These are phyloP conservation scores for Coptodon bakossiorum DNA, from an alignment of 2,113 vertebrate species.

Conservation along the genomic window DNA sequence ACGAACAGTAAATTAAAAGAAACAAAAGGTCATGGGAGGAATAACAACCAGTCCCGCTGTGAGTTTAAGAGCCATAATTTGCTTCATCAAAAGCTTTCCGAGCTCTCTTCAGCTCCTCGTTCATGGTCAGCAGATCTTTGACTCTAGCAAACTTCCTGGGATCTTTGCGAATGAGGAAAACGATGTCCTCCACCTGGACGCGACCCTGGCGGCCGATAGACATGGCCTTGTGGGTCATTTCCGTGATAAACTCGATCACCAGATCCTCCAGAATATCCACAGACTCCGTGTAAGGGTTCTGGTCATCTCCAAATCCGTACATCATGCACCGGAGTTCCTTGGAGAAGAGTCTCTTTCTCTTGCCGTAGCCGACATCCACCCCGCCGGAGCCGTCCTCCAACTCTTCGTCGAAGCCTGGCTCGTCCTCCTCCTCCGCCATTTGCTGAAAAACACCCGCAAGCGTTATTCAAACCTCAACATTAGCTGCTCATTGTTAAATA, in stretches of 20 bases:
- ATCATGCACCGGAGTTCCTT: conserved; percentile 98
- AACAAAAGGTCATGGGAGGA: neutral
- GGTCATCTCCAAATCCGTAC: conserved; percentile 98
- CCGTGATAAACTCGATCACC: conserved; percentile 97
- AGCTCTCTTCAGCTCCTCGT: conserved; percentile 94
- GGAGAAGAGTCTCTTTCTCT: conserved; percentile 90
- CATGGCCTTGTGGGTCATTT: conserved; percentile 99
- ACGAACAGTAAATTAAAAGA: neutral
- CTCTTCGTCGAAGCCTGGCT: conserved; percentile 84
- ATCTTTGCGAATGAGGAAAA: conserved; percentile 95
- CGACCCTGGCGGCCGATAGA: conserved; percentile 94
- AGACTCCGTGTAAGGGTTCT: conserved; percentile 97
- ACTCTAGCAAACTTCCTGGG: conserved; percentile 95
- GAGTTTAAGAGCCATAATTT: conserved; percentile 86
- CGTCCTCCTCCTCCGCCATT: conserved; percentile 76
- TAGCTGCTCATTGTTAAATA: neutral
- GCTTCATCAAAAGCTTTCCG: conserved; percentile 97
- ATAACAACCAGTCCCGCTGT: neutral
- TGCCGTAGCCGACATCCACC: conserved; percentile 82
- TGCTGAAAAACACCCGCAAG: neutral
- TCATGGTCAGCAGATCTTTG: conserved; percentile 97
- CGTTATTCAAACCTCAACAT: neutral
- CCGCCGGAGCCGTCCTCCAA: conserved; percentile 81
- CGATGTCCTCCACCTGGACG: conserved; percentile 97
- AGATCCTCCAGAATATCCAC: conserved; percentile 97